Evolutionary conservation across 2,797 vertebrate genomes (phyloP), one percentile per base, ranked within the genome.

Genomic region (Melanogrammus aeglefinus): DNA sequence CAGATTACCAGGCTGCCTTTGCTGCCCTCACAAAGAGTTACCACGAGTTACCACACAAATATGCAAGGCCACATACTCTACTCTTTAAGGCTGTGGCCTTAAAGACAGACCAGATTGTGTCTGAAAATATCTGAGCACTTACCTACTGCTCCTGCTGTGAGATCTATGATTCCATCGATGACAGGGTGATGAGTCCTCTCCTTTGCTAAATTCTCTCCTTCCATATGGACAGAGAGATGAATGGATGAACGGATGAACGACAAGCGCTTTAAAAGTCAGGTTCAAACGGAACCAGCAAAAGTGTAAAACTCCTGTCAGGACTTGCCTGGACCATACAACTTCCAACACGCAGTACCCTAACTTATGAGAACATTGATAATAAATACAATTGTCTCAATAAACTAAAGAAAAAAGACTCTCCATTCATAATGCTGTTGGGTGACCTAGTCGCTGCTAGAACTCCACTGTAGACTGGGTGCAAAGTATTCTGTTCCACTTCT

Each of bases 121-220:
- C 24, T 0, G 10, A 69, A 69, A 69, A 27, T 9, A 69, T 2
- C 41, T 39, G 16, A 21, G 12, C 14, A 73, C 75, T 93, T 92
- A 96, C 96, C 96, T 92, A 93, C 92, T 2, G 95, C 95, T 38
- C 96, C 96, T 0, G 95, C 94, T 6, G 92, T 94, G 76, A 96
- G 94, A 88, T 96, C 95, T 29, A 96, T 95, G 75, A 94, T 90
- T 82, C 95, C 95, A 83, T 96, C 94, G 82, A 95, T 78, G 75
- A 91, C 92, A 35, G 95, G 92, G 85, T 90, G 95, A 51, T 92
- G 91, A 77, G 87, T n/a, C 21, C 29, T 27, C 74, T 69, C 38
- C 71, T 31, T 72, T 6, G 27, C 69, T 21, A 57, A 71, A 18
- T 70, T 9, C 69, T 77, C 38, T 51, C 35, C 76, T 27, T 76